A percentile compares a stretch with the other conserved stretches of the same genome.
phyloP scores from a whole-genome alignment of 2,797 vertebrate species.

The Danio jaintianensis region DNA sequence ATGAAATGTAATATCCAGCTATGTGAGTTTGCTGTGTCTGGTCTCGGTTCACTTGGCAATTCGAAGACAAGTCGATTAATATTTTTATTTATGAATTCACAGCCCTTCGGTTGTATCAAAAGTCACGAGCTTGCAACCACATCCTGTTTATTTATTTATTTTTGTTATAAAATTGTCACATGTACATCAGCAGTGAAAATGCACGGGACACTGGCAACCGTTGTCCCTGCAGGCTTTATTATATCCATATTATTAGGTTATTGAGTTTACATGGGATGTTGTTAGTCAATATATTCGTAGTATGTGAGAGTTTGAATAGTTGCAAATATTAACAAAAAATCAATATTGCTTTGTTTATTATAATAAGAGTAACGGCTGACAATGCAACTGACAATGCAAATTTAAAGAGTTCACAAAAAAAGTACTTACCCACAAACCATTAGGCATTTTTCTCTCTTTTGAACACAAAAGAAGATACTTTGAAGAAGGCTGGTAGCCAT shows the following conservation, averaged over 20 bases:
- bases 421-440: too few relatives aligned
- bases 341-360: background rate
- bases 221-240: background rate
- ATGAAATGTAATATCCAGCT: constrained; percentile 19
- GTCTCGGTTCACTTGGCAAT: constrained; percentile 14
- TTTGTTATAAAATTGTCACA: background rate
- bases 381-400: too few relatives aligned
- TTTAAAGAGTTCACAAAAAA: too few relatives aligned
- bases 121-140: background rate
- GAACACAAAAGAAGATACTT: too few relatives aligned
- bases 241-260: background rate
- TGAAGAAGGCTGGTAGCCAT: too few relatives aligned
- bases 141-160: background rate
- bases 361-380: too few relatives aligned
- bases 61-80: background rate
- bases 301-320: background rate
- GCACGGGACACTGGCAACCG: background rate
- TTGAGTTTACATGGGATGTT: background rate
- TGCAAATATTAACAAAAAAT: background rate
- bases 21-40: constrained; percentile 10
- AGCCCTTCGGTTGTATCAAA: background rate
- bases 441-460: too few relatives aligned
- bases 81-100: background rate
- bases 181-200: background rate
- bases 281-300: background rate